Base-by-base conservation (phyloP, 2,888 invertebrate genomes). In the Epirrita christyi region DNA sequence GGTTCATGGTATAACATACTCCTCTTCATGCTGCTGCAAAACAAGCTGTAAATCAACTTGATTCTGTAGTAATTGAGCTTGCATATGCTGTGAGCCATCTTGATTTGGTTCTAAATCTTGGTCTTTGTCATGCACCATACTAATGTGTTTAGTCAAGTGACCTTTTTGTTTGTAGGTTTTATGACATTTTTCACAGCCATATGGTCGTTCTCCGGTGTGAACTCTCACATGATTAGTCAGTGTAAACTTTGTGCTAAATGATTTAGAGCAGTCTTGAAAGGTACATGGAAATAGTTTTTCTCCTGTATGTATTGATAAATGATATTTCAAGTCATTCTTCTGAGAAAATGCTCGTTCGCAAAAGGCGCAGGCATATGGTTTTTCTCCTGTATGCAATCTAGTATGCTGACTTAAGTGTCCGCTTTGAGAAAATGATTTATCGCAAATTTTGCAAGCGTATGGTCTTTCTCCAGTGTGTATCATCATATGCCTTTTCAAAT, bases 351-450 rank as follows among this genome's bases (percentile, higher is more conserved):
- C 6, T 38, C 3, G 11, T 14, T 38, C 9, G 14, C 38, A 38
- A 14, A 38, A 6, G 6, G 13, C 3, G 14, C 38, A 49, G 9
- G 13, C 2, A 36, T 47, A 42, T 1, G 15, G 27, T 27, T 45
- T 46, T 11, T 36, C 34, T 1, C 10, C 11, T 13, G 43, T 2
- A 32, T 59, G 53, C n/a, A 29, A n/a, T 15, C 14, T 32, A 3
- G 29, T 11, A 46, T 50, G 42, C 45, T 52, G 46, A 27, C 13
- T 27, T 10, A 53, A 40, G 29, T 58, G 58, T 2, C 52, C 36
- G 9, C 40, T 48, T 36, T 58, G 58, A 2, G 14, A 38, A 28
- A 47, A 59, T 51, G 32, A 51, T 0, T 28, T 34, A n/a, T 40
- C 1, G 28, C 50, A 55, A 2, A 37, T 27, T 1, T 41, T 32